Percentiles rank a stretch among this genome's conserved stretches.
These are phyloP conservation scores for Dendroctonus valens DNA, from an alignment of 1,140 invertebrate species.

Conservation along the genomic window DNA sequence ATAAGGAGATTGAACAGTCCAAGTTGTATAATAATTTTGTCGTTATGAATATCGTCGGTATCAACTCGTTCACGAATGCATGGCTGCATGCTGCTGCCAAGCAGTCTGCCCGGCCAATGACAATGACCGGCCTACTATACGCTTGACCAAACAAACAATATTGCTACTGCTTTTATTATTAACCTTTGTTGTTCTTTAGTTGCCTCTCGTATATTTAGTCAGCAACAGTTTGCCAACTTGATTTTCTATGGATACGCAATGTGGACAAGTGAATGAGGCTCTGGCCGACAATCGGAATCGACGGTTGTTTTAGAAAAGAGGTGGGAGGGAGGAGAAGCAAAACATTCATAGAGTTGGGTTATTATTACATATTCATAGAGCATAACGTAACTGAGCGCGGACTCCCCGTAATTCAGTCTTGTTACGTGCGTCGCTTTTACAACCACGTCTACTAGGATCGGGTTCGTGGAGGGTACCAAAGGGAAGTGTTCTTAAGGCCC, in stretches of 20 bases:
- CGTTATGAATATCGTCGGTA: constrained; percentile 3
- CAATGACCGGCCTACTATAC: constrained; percentile 23
- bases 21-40: constrained; percentile 15
- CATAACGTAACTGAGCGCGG: constrained; percentile 28
- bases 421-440: no score
- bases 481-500: no score
- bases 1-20: constrained; percentile 4
- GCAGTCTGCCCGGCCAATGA: constrained; percentile 26
- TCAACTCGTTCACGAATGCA: constrained; percentile 17
- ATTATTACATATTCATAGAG: constrained; percentile 41
- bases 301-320: background rate
- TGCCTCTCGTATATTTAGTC: no score
- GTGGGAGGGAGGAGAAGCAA: background rate
- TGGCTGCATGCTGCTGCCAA: constrained; percentile 15
- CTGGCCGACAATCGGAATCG: constrained; percentile 1
- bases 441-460: no score
- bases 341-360: constrained; percentile 33
- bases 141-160: no score
- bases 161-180: no score
- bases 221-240: no score
- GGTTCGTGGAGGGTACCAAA: no score
- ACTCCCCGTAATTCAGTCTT: constrained; percentile 21
- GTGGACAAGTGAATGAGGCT: no score
- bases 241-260: no score
- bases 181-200: no score